These are phyloP conservation scores for Physeter macrocephalus DNA, from an alignment of 2,113 vertebrate genomes.

Conservation along the genomic window DNA sequence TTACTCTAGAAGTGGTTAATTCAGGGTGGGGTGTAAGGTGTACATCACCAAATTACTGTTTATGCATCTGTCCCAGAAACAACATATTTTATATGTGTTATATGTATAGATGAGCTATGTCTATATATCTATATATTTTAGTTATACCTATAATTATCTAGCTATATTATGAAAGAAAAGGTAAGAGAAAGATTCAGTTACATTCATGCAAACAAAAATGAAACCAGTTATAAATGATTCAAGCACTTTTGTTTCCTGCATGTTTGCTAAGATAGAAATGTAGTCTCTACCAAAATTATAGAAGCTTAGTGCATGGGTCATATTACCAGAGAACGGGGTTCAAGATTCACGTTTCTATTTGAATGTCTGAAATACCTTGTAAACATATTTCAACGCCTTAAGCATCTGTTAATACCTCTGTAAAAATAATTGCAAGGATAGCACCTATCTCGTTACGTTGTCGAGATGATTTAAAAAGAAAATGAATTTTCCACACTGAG, in stretches of 20 bases:
- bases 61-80: background rate
- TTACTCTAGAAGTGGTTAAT: background rate
- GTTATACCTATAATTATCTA: background rate
- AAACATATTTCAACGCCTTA: background rate
- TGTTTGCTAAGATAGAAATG: background rate
- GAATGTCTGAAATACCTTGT: background rate
- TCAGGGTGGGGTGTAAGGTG: background rate
- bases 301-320: rapidly evolving
- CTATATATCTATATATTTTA: background rate
- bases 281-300: background rate
- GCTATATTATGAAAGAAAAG: background rate
- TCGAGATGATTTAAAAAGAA: background rate
- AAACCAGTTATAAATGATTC: background rate
- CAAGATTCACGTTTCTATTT: background rate
- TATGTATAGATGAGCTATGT: background rate
- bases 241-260: background rate
- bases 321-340: background rate
- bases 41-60: background rate
- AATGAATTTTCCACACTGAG: background rate
- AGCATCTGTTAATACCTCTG: background rate
- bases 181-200: background rate
- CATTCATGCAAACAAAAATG: background rate
- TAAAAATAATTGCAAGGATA: background rate
- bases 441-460: background rate
- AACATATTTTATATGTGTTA: background rate